phyloP scores from a whole-genome alignment of 2,113 vertebrate species.

The Larimichthys polyactis region DNA sequence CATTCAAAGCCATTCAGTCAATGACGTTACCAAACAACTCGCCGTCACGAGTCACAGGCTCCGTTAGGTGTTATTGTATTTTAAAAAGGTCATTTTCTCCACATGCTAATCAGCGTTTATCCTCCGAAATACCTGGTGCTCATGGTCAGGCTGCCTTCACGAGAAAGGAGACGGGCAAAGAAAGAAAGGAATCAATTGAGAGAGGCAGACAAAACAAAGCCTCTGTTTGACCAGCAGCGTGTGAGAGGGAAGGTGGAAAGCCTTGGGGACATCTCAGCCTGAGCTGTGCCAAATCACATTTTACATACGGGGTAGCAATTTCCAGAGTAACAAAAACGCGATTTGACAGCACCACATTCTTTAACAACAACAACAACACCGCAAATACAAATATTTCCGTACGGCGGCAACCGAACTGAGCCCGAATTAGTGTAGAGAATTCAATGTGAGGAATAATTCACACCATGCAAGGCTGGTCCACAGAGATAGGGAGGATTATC shows the following conservation, averaged over 20 bases:
- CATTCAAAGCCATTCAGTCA: background rate
- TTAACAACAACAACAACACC: slow-evolving; percentile 25
- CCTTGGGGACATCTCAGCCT: slow-evolving; percentile 28
- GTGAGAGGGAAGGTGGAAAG: slow-evolving; percentile 39
- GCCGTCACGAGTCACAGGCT: background rate
- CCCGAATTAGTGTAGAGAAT: slow-evolving; percentile 48
- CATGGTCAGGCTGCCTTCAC: slow-evolving; percentile 7
- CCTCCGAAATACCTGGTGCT: slow-evolving; percentile 19
- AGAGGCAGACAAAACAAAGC: slow-evolving; percentile 37
- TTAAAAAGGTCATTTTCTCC: slow-evolving; percentile 36
- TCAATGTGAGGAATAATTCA: slow-evolving; percentile 56
- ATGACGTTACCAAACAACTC: slow-evolving; percentile 18
- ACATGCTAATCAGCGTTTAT: slow-evolving; percentile 30
- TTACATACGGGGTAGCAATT: slow-evolving; percentile 43
- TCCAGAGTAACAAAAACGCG: slow-evolving; percentile 51
- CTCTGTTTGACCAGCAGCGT: slow-evolving; percentile 38
- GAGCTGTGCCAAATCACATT: slow-evolving; percentile 52
- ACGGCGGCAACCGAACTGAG: slow-evolving; percentile 35
- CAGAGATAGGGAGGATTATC: slow-evolving; percentile 75
- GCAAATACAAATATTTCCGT: slow-evolving; percentile 35
- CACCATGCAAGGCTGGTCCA: slow-evolving; percentile 48
- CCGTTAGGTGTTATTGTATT: slow-evolving; percentile 5
- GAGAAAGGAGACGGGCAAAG: slow-evolving; percentile 15
- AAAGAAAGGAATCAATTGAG: slow-evolving; percentile 28
- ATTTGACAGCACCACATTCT: slow-evolving; percentile 42